A percentile compares a stretch with the other conserved stretches of the same genome.
phyloP scores from a whole-genome alignment of 1,140 invertebrate genomes.

The Solenopsis invicta region DNA sequence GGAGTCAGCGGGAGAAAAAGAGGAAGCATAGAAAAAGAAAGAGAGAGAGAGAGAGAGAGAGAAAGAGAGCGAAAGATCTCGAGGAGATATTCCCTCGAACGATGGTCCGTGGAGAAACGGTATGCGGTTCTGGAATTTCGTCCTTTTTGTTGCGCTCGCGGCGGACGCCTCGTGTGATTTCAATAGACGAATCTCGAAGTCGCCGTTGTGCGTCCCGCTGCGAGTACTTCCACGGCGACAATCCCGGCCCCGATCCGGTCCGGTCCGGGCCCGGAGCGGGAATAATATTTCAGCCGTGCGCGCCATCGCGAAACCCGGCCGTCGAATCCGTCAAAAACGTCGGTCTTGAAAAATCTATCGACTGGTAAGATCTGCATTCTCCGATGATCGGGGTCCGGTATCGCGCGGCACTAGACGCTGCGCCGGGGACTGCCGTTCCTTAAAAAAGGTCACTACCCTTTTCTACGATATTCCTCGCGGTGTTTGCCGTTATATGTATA shows the following conservation, averaged over 20 bases:
- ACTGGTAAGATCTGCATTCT: conserved; percentile 42
- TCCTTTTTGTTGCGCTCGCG: conserved; percentile 75
- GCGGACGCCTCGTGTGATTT: conserved; percentile 69
- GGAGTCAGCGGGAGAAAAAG: conserved; percentile 37
- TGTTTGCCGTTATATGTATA: too few relatives aligned
- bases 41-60: background rate
- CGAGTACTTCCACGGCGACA: conserved; percentile 74
- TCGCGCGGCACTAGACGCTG: background rate
- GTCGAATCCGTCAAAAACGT: conserved; percentile 52
- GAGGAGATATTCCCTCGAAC: conserved; percentile 74
- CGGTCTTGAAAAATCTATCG: conserved; percentile 61
- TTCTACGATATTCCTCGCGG: background rate
- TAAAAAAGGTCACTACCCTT: background rate
- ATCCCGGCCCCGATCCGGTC: conserved; percentile 48
- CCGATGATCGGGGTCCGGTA: background rate
- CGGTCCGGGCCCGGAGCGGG: conserved; percentile 17
- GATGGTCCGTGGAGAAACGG: conserved; percentile 78
- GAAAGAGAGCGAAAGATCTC: conserved; percentile 60
- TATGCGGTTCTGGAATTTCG: conserved; percentile 82
- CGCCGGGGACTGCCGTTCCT: background rate
- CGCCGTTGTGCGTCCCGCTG: conserved; percentile 74
- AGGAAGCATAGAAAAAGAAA: conserved; percentile 8
- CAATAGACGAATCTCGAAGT: conserved; percentile 77
- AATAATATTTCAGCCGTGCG: conserved; percentile 71
- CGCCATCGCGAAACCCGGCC: background rate